Evolutionary conservation across 2,888 invertebrate species (phyloP).

Genomic region (Sarcophaga rosellei): DNA sequence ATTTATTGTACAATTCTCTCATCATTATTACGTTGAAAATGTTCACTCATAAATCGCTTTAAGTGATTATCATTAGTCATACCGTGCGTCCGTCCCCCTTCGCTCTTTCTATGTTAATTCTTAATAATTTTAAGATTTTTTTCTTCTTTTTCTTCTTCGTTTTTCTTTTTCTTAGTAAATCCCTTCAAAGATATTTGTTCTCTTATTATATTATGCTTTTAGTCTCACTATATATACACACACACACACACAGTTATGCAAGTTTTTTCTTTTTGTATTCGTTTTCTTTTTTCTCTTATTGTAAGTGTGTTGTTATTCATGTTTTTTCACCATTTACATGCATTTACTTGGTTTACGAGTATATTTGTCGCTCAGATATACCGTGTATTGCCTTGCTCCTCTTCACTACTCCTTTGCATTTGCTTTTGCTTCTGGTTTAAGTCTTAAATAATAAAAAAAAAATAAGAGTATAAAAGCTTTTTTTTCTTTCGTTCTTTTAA

Average conservation of each 20-base stretch:
- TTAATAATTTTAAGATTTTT: neutral
- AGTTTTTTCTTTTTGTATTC: slow-evolving; percentile 7
- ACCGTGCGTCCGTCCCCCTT: too few relatives aligned
- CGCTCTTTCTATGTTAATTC: neutral
- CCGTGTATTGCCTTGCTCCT: too few relatives aligned
- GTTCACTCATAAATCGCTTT: too few relatives aligned
- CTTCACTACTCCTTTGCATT: too few relatives aligned
- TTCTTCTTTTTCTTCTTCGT: slow-evolving; percentile 5
- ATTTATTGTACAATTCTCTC: too few relatives aligned
- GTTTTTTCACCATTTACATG: slow-evolving; percentile 37
- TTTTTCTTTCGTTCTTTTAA: neutral
- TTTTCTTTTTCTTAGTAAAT: slow-evolving; percentile 33
- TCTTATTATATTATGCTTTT: slow-evolving; percentile 1
- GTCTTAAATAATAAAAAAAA: too few relatives aligned
- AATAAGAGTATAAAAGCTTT: slow-evolving; percentile 5
- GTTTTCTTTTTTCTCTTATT: slow-evolving; percentile 32
- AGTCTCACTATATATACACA: neutral
- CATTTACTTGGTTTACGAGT: slow-evolving; percentile 55
- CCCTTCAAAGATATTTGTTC: slow-evolving; percentile 52
- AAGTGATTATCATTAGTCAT: too few relatives aligned
- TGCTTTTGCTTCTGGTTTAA: too few relatives aligned
- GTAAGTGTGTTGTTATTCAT: neutral
- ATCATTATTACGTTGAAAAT: too few relatives aligned
- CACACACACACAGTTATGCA: slow-evolving; percentile 18
- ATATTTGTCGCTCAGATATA: slow-evolving; percentile 17